phyloP scores from a whole-genome alignment of 1,140 invertebrate species.

The Drosophila melanica region DNA sequence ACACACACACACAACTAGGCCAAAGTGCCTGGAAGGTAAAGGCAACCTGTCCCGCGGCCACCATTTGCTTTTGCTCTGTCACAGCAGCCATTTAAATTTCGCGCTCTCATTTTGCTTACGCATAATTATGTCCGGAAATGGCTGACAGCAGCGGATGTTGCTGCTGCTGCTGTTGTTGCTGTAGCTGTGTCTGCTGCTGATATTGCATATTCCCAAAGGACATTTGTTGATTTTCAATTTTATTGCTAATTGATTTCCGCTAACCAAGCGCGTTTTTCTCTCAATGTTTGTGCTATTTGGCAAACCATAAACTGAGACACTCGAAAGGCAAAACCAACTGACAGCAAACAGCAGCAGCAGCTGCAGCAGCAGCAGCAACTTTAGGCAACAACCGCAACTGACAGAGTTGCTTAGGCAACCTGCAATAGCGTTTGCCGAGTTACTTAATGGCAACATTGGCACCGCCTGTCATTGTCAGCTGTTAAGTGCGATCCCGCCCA shows the following conservation, averaged over 20 bases:
- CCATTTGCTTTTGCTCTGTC: conserved; percentile 22
- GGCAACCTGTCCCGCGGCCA: too few species aligned
- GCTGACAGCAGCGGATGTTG: conserved; percentile 67
- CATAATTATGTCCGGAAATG: conserved; percentile 73
- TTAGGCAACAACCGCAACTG: conserved; percentile 66
- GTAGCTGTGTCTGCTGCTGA: conserved; percentile 49
- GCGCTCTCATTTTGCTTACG: conserved; percentile 66
- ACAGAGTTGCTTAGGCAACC: conserved; percentile 76
- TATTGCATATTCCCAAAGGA: conserved; percentile 56
- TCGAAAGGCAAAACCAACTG: conserved; percentile 17
- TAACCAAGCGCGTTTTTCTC: neutral
- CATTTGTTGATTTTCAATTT: conserved; percentile 69
- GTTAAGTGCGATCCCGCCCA: conserved; percentile 59
- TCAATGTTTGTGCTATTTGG: neutral
- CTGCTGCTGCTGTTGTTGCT: conserved; percentile 16
- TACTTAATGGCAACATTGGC: conserved; percentile 47
- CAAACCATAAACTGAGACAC: conserved; percentile 22
- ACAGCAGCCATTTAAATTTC: conserved; percentile 49
- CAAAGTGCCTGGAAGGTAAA: conserved; percentile 22
- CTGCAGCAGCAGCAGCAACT: conserved; percentile 9
- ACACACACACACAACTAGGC: neutral
- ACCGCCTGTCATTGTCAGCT: conserved; percentile 71
- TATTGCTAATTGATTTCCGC: conserved; percentile 78
- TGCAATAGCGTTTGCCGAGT: conserved; percentile 25
- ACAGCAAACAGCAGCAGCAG: conserved; percentile 11